These are phyloP conservation scores for Pseudomyrmex flavicornis DNA, from an alignment of 1,140 invertebrate species.

Conservation along the genomic window DNA sequence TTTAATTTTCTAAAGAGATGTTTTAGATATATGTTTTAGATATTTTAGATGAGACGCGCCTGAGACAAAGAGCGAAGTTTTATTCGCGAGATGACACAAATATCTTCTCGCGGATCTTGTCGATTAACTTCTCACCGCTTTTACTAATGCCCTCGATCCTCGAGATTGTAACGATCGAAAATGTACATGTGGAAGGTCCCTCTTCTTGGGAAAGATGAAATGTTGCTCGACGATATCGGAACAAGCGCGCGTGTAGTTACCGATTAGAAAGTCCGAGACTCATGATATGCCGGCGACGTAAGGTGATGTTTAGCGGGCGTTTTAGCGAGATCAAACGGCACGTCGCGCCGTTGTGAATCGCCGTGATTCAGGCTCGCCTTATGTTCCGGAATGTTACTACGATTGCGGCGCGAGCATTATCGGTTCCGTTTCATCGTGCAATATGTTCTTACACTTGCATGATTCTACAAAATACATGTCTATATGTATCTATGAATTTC, in stretches of 20 bases:
- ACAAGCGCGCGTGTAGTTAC: slow-evolving; percentile 42
- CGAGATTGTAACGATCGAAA: slow-evolving; percentile 37
- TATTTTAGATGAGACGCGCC: neutral
- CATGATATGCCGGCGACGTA: slow-evolving; percentile 34
- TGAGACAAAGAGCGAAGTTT: neutral
- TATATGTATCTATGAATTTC: neutral
- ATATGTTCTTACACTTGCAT: neutral
- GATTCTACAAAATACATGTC: neutral
- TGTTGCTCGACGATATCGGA: slow-evolving; percentile 41
- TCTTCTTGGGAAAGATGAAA: slow-evolving; percentile 36
- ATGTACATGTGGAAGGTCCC: slow-evolving; percentile 6
- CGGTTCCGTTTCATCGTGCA: slow-evolving; percentile 31
- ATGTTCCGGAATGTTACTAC: slow-evolving; percentile 45
- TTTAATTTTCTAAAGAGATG: no score
- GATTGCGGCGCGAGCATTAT: slow-evolving; percentile 32
- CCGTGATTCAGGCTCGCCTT: slow-evolving; percentile 40
- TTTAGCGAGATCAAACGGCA: slow-evolving; percentile 56
- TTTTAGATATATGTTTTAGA: neutral
- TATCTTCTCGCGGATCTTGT: neutral
- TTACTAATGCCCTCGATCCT: slow-evolving; percentile 38
- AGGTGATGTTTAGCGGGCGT: slow-evolving; percentile 45
- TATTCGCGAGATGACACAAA: neutral
- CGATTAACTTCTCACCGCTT: slow-evolving; percentile 7
- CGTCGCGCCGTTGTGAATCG: slow-evolving; percentile 37
- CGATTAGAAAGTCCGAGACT: slow-evolving; percentile 55